Percentiles rank a stretch among this genome's conserved stretches.
These are phyloP conservation scores for Schizotus pectinicornis DNA, from an alignment of 2,888 invertebrate species.

Conservation along the genomic window DNA sequence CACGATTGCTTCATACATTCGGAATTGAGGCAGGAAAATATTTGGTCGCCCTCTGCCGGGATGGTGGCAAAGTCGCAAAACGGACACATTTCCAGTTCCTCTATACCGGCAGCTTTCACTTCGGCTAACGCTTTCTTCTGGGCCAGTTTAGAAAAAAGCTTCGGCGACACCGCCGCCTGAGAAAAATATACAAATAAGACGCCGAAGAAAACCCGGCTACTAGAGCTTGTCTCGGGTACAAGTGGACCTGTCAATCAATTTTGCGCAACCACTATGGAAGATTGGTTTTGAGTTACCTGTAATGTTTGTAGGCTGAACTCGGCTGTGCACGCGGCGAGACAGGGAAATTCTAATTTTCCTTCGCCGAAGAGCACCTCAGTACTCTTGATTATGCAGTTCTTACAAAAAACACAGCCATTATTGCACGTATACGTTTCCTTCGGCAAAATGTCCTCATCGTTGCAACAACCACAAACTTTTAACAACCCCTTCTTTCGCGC, in stretches of 20 bases:
- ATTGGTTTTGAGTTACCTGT: constrained; percentile 47
- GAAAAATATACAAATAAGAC: constrained; percentile 5
- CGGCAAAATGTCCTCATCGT: constrained; percentile 60
- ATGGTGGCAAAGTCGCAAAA: constrained; percentile 66
- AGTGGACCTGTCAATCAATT: background rate
- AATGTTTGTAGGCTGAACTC: constrained; percentile 51
- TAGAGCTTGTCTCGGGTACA: background rate
- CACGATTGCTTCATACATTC: constrained; percentile 65
- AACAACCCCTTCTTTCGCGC: constrained; percentile 56
- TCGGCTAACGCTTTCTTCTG: constrained; percentile 62
- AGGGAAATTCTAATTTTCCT: constrained; percentile 56
- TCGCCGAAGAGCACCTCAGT: constrained; percentile 56
- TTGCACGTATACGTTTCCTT: constrained; percentile 55
- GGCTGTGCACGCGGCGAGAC: constrained; percentile 55
- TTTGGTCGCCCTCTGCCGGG: constrained; percentile 55
- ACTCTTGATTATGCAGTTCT: constrained; percentile 54
- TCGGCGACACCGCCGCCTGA: constrained; percentile 56
- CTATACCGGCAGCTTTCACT: constrained; percentile 61
- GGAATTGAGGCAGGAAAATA: constrained; percentile 64
- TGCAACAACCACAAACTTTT: constrained; percentile 63
- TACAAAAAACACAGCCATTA: constrained; percentile 59
- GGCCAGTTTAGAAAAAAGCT: constrained; percentile 59
- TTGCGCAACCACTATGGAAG: no score
- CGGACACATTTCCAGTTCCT: constrained; percentile 64
- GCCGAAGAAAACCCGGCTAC: constrained; percentile 4